Base-by-base conservation (phyloP, 2,888 invertebrate genomes). In the Leptinotarsa peninsularis region DNA sequence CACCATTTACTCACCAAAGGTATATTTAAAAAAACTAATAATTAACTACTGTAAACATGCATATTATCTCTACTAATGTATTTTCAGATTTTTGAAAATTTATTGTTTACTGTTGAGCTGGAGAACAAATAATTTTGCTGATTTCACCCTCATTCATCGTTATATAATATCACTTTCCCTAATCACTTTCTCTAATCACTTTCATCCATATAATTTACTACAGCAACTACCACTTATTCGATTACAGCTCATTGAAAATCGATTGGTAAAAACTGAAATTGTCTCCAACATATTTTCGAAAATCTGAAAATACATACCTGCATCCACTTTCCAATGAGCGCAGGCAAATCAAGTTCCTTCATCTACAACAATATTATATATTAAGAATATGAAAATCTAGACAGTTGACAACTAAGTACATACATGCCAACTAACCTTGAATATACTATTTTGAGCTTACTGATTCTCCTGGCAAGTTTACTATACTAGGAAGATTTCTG, bases 281-380 rank as follows among this genome's bases (percentile, higher is more conserved):
- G 17, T n/a, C 15, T 60, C 15, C 33, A 18, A 14, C 10, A 10
- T 71, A 78, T 81, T 81, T 80, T 79, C 74, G 75, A 79, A 82
- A 81, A 79, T 78, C 79, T 81, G 76, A 80, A 78, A 82, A 82
- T 80, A 83, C 83, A 80, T 84, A 86, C 86, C 86, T 86, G 84
- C 79, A 86, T 83, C 84, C 84, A 85, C 78, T 84, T 84, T 78
- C 84, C 84, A 79, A 85, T 85, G 76, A 79, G 77, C 81, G 84
- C 85, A 79, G 81, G 77, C 76, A 83, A 80, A 83, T 83, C 84
- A 82, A 84, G 81, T 74, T 82, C 73, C 74, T 72, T 71, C 66
- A 75, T 77, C 84, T 84, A 82, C 81, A 83, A 84, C 82, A 82
- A 82, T 78, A 73, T n/a, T 60, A 49, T 54, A 52, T 27, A 67